Conservation (phyloP, 2,113 vertebrate genomes). For the Paradoxurus hermaphroditus region DNA sequence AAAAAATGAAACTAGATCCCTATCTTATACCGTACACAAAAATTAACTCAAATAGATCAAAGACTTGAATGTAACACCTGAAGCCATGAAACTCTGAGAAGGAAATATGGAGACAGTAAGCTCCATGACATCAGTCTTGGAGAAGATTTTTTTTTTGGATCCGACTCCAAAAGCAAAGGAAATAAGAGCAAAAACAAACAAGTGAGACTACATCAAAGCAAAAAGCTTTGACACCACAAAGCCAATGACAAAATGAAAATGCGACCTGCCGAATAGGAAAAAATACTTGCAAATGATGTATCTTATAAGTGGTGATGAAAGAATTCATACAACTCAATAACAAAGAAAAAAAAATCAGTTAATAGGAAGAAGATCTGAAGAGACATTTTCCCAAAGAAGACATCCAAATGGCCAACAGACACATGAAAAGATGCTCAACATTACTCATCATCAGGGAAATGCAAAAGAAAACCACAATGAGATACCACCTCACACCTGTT, state of each 20-base stretch:
- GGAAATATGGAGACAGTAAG: not conserved
- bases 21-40: not conserved
- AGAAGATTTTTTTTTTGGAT: not conserved
- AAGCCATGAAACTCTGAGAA: not conserved
- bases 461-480: not conserved
- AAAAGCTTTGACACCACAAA: not conserved
- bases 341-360: not conserved
- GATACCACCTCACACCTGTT: not conserved
- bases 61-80: not conserved
- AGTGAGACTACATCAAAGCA: not conserved
- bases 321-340: not conserved
- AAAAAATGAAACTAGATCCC: not conserved
- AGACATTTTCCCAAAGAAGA: not conserved
- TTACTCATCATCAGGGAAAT: not conserved
- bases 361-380: not conserved
- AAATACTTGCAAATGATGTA: not conserved
- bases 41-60: not conserved
- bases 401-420: not conserved
- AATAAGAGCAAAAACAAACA: not conserved
- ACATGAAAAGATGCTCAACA: not conserved
- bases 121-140: not conserved
- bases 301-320: not conserved
- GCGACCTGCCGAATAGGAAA: not conserved
- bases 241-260: not conserved
- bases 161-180: not conserved